Evolutionary conservation across 2,797 vertebrate genomes (phyloP), one percentile per base, ranked within the genome.

Genomic region (Scarus forsteni): DNA sequence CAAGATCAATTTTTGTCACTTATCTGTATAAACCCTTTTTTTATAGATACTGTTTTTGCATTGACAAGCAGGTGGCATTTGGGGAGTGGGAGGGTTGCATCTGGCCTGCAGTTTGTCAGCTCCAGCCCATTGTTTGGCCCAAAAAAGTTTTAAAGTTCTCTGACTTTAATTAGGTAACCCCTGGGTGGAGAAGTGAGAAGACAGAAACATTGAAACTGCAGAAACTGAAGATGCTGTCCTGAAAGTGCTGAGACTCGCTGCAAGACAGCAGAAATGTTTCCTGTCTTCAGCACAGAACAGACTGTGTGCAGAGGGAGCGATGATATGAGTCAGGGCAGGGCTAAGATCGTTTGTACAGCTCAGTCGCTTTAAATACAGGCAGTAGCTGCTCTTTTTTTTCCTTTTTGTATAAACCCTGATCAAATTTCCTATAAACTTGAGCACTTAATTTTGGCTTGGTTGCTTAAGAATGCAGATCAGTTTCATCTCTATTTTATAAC

Each of bases 241-340:
- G 39, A 67, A 67, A 59, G 10, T 65, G 55, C 42, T 58, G 45
- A 43, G 38, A 11, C 38, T 50, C 54, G 16, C 42, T 64, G 40
- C 43, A 36, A 60, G 38, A 60, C 19, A 38, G 51, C 44, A 45
- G 5, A 48, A 19, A 45, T 6, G 39, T 5, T 43, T n/a, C 7
- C 10, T 1, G 38, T 39, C 35, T 18, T 72, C 12, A 48, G 51
- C 38, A 9, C 15, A 54, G 50, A 19, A 10, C 36, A 35, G 48
- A 16, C 46, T 58, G 48, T 7, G 42, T 27, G 16, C 51, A 50
- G 51, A 45, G 19, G 12, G 12, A 39, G 7, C 7, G 18, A 40
- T 54, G 44, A 60, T 4, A 36, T 8, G 10, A 8, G 11, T 35
- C 38, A 40, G 42, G 46, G 10, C 18, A 51, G 12, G 27, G 44